Conservation (phyloP, 92 coral and sea anemone species). For the Parazoanthus atlanticus region DNA sequence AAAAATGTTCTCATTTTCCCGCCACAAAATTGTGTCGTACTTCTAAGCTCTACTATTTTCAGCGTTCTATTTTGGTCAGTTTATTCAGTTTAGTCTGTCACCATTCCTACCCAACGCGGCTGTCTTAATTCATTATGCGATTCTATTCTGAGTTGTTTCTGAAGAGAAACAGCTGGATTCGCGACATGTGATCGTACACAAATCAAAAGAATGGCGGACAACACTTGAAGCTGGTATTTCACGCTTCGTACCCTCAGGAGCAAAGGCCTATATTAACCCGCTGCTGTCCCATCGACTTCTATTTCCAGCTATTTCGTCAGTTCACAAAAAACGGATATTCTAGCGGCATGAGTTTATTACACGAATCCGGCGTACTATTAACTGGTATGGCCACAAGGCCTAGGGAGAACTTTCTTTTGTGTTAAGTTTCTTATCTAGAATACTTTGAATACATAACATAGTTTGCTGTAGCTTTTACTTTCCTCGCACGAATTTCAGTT, state of each 20-base stretch:
- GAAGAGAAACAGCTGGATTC: neutral
- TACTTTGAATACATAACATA: conserved; percentile 31
- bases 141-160: neutral
- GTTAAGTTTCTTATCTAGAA: conserved; percentile 13
- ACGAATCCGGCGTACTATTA: neutral
- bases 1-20: neutral
- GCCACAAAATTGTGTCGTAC: neutral
- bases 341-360: neutral
- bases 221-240: neutral
- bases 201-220: neutral
- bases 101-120: neutral
- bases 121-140: neutral
- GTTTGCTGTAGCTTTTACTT: neutral
- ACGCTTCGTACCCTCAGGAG: conserved; percentile 12
- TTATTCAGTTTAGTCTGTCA: conserved; percentile 5
- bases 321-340: neutral
- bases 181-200: conserved; percentile 7
- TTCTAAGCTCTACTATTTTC: neutral
- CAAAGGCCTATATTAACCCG: neutral
- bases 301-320: conserved; percentile 6
- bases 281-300: neutral
- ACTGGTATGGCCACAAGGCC: neutral
- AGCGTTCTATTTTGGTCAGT: neutral
- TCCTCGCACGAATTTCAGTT: neutral
- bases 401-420: neutral